phyloP scores from a whole-genome alignment of 2,113 vertebrate species.

The Pachyramphus minor region DNA sequence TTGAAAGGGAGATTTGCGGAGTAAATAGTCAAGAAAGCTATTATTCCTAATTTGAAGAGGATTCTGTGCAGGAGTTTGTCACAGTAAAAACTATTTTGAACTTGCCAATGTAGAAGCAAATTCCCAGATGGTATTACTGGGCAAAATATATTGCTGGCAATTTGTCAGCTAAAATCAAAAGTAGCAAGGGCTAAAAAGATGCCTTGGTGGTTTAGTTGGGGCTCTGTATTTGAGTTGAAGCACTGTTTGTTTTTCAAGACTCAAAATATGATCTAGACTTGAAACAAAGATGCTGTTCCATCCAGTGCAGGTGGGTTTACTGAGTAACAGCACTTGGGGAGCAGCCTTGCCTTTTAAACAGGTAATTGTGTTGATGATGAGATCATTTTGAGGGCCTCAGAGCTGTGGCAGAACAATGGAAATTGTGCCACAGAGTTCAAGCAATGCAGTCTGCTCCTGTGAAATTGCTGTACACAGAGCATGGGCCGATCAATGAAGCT shows the following conservation, averaged over 20 bases:
- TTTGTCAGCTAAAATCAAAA: neutral
- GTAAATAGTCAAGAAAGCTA: neutral
- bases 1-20: neutral
- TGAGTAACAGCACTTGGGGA: neutral
- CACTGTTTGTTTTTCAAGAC: neutral
- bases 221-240: neutral
- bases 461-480: constrained; percentile 7
- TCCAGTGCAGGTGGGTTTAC: neutral
- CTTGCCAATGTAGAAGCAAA: neutral
- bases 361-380: neutral
- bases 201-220: neutral
- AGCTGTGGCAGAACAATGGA: constrained; percentile 32
- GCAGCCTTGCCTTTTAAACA: neutral
- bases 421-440: neutral
- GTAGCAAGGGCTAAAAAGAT: neutral
- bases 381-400: neutral
- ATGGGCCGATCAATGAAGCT: neutral
- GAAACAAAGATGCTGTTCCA: neutral
- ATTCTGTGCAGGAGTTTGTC: neutral
- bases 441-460: neutral
- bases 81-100: neutral
- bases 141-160: neutral
- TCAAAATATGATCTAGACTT: neutral
- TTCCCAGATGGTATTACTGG: neutral
- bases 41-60: neutral